Base-by-base conservation (phyloP, 1,140 invertebrate genomes). In the Drosophila melanica region DNA sequence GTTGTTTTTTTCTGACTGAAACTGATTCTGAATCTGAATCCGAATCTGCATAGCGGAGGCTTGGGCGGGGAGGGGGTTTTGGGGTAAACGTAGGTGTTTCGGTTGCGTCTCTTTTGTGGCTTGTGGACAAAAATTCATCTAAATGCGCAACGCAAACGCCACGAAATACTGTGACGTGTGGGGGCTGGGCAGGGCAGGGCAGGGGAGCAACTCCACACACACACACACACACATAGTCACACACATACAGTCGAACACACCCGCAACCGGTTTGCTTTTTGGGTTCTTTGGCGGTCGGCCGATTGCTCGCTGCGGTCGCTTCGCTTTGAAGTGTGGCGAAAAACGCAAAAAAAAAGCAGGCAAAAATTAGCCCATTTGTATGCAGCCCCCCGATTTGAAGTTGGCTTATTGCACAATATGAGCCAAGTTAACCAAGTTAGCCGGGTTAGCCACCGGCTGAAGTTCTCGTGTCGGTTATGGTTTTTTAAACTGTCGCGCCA, bases 341-440 rank as follows among this genome's bases (percentile, higher is more conserved):
- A 23, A 39, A 27, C 2, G 4, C 23, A 6, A 27, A 27, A 50
- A 27, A 45, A 47, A 41, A 50, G 53, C 20, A 48, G 30, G 58
- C 69, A 76, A 73, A 90, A 90, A 91, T 91, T 71, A 91, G 77
- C 85, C 90, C 76, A 91, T 91, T 91, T 91, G 90, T 91, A 91
- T 91, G 81, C 90, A 91, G 81, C 71, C 75, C 79, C 85, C 81
- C 78, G 44, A 44, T 53, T 64, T 39, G 54, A 69, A 59, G 39
- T 66, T 78, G 65, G 71, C 80, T 86, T 81, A 91, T 91, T 91
- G 90, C 85, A 90, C 90, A 91, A 91, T 90, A 86, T 87, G 80
- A 82, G 77, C 75, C 77, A 66, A 65, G 75, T 62, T 70, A 42
- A 70, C 71, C 64, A 68, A 58, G 65, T 68, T 65, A 69, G 71